A percentile compares a stretch with the other conserved stretches of the same genome.
These are phyloP conservation scores for Drosophila birchii DNA, from an alignment of 2,888 invertebrate genomes.

Conservation along the genomic window DNA sequence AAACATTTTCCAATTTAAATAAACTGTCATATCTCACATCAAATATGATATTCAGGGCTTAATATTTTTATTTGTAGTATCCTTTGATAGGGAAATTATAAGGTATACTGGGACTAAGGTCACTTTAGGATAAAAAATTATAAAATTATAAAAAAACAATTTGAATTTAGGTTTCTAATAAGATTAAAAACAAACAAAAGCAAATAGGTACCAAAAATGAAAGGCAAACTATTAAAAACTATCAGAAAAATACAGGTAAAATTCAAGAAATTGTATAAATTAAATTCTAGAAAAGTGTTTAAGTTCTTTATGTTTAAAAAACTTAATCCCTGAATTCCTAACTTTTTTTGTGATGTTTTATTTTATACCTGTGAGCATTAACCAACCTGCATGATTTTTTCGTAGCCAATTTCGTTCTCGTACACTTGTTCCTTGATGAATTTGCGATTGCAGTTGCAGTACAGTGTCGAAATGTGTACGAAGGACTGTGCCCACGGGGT, in stretches of 20 bases:
- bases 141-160: background rate
- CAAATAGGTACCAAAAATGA: too few relatives aligned
- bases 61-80: background rate
- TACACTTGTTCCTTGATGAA: conserved; percentile 84
- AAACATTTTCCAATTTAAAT: conserved; percentile 27
- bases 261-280: too few relatives aligned
- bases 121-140: too few relatives aligned
- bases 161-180: background rate
- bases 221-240: too few relatives aligned
- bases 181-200: too few relatives aligned
- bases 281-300: too few relatives aligned
- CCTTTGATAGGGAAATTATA: background rate
- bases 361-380: conserved; percentile 45
- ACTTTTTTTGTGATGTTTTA: conserved; percentile 17
- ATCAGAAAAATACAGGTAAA: too few relatives aligned
- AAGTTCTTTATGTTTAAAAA: too few relatives aligned
- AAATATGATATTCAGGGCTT: conserved; percentile 1
- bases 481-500: conserved; percentile 77
- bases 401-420: conserved; percentile 85
- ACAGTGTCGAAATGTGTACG: conserved; percentile 85
- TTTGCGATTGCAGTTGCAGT: conserved; percentile 85
- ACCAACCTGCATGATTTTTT: conserved; percentile 85
- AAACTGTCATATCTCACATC: conserved; percentile 13
- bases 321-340: background rate
- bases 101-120: background rate